phyloP scores from a whole-genome alignment of 2,888 invertebrate species.

The Plagiodera versicolora region DNA sequence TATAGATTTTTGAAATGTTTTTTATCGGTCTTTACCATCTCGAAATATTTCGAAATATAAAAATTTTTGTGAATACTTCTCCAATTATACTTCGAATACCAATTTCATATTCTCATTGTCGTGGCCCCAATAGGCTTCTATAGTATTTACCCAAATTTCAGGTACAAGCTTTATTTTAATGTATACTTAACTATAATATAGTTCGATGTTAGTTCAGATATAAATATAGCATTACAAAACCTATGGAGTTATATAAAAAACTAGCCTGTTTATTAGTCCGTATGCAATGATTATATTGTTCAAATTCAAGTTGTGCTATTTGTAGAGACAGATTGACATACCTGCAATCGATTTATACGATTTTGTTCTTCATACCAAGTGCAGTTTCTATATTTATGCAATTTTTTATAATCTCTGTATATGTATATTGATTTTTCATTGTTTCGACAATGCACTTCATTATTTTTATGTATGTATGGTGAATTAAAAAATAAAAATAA shows the following conservation, averaged over 20 bases:
- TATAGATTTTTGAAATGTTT: too few relatives aligned
- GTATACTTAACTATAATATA: conserved; percentile 52
- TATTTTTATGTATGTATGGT: conserved; percentile 57
- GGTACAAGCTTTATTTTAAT: conserved; percentile 55
- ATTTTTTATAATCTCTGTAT: conserved; percentile 44
- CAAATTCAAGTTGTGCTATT: conserved; percentile 54
- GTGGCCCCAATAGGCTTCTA: background rate
- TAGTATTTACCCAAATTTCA: conserved; percentile 51
- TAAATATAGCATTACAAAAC: conserved; percentile 50
- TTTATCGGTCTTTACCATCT: too few relatives aligned
- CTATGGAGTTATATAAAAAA: conserved; percentile 38
- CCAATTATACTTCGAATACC: too few relatives aligned
- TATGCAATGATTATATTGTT: conserved; percentile 52
- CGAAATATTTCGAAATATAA: too few relatives aligned
- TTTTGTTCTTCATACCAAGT: conserved; percentile 40
- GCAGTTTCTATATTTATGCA: conserved; percentile 43
- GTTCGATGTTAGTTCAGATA: conserved; percentile 57
- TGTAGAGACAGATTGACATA: conserved; percentile 49
- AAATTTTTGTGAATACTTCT: too few relatives aligned
- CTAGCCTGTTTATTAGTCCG: conserved; percentile 55
- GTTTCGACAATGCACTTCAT: conserved; percentile 52
- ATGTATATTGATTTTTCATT: conserved; percentile 42
- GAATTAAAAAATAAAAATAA: conserved; percentile 53
- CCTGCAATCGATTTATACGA: conserved; percentile 34
- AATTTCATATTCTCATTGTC: too few relatives aligned